Conservation (phyloP, 2,888 invertebrate genomes). For the Eupithecia dodoneata region DNA sequence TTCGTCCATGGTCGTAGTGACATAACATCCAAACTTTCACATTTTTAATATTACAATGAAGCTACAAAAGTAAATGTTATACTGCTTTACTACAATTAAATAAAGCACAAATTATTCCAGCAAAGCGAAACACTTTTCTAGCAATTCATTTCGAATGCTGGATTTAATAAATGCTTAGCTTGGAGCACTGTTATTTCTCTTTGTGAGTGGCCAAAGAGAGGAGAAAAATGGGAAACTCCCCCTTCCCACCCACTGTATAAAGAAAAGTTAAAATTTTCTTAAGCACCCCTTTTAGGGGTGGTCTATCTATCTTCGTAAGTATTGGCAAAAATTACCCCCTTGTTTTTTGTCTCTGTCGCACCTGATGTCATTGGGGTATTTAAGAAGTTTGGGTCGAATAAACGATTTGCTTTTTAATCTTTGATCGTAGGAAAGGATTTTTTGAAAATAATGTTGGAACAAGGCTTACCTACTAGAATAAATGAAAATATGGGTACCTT, state of each 20-base stretch:
- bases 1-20: too few species aligned
- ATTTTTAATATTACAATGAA: constrained; percentile 21
- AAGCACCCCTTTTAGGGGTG: constrained; percentile 66
- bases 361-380: constrained; percentile 71
- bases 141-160: constrained; percentile 74
- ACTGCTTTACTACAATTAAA: constrained; percentile 7
- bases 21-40: too few species aligned
- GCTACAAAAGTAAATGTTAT: constrained; percentile 33
- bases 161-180: constrained; percentile 82
- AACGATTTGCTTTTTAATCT: constrained; percentile 35
- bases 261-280: constrained; percentile 84
- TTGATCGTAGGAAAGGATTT: not conserved
- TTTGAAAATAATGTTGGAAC: not conserved
- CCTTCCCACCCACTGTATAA: constrained; percentile 71
- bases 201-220: constrained; percentile 80
- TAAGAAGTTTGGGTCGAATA: constrained; percentile 52
- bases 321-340: constrained; percentile 81
- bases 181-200: constrained; percentile 75
- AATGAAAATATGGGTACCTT: not conserved
- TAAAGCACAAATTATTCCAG: constrained; percentile 43
- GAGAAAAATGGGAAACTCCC: constrained; percentile 67
- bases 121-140: constrained; percentile 67
- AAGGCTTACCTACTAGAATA: not conserved
- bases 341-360: constrained; percentile 61
- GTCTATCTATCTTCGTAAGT: constrained; percentile 82